Evolutionary conservation across 2,113 vertebrate genomes (phyloP), one percentile per base, ranked within the genome.

Genomic region (Poicephalus meyeri): DNA sequence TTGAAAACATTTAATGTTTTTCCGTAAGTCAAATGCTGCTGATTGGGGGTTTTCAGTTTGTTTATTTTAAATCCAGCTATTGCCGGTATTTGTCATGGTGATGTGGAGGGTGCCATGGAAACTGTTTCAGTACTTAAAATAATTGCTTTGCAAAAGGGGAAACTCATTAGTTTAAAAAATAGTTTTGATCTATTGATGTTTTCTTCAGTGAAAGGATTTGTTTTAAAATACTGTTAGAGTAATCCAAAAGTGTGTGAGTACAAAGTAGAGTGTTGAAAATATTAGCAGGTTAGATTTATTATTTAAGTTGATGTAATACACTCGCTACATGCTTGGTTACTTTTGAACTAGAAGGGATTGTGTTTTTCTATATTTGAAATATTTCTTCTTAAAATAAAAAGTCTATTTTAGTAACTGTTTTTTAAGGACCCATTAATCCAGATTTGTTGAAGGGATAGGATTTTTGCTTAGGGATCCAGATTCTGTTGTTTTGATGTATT

Each of bases 1-100:
- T 86, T 94, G 83, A 87, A 95, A 49, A 80, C 89, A 76, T 71
- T 86, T 58, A 82, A 93, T 92, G 61, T 95, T 97, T 98, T 96
- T 90, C 71, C 93, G 95, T 37, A 80, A 89, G 91, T 94, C 79
- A 88, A 91, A 42, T 0, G 0, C 53, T 66, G 41, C 77, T 86
- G 87, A 63, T 94, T 85, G 94, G 83, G 47, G 52, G 55, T 11
- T 86, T 94, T 82, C 68, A 77, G 64, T 94, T 87, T 87, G 61
- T 95, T 93, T 95, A 47, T 60, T 96, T 96, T 90, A 93, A 63
- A 63, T 84, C 73, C 69, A 85, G 31, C 63, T 63, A 35, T 91
- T 87, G 73, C 46, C 1, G 46, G 76, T 91, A 89, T 49, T 91
- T 94, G 66, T 95, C 91, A 87, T 53, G 64, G 94, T 83, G 86